These are phyloP conservation scores for Drosophila ficusphila DNA, from an alignment of 1,140 invertebrate species.

Conservation along the genomic window DNA sequence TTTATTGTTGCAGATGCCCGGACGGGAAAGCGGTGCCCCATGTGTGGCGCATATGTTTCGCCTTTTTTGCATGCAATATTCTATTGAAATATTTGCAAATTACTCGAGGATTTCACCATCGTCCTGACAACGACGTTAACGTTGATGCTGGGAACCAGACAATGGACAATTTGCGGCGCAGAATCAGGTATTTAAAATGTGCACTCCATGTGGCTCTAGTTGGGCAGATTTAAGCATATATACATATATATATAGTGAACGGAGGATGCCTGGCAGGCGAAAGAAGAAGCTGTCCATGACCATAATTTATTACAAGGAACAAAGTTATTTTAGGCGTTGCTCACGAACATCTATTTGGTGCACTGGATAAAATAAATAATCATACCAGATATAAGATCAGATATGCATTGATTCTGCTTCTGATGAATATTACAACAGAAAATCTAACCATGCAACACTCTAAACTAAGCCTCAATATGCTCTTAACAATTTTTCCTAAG, in stretches of 20 bases:
- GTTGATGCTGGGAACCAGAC: slow-evolving; percentile 45
- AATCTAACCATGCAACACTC: too few relatives aligned
- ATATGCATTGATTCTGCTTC: not conserved
- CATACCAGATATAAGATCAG: not conserved
- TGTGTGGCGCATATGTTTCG: slow-evolving; percentile 66
- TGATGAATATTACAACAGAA: too few relatives aligned
- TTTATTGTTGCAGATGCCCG: slow-evolving; percentile 67
- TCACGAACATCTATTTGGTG: not conserved
- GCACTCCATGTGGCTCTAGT: slow-evolving; percentile 42
- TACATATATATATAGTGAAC: not conserved
- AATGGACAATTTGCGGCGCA: slow-evolving; percentile 61
- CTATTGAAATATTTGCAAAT: slow-evolving; percentile 83
- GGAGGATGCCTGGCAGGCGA: slow-evolving; percentile 23
- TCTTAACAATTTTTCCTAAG: too few relatives aligned
- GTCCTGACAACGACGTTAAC: slow-evolving; percentile 37
- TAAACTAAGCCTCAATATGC: too few relatives aligned
- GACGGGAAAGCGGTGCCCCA: slow-evolving; percentile 19
- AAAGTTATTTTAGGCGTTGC: slow-evolving; percentile 72
- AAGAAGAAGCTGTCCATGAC: slow-evolving; percentile 56
- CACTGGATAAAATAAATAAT: slow-evolving; percentile 3
- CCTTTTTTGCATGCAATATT: slow-evolving; percentile 57
- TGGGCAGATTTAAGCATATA: slow-evolving; percentile 40
- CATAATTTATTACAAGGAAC: slow-evolving; percentile 69
- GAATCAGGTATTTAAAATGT: slow-evolving; percentile 76
- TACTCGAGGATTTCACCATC: slow-evolving; percentile 46